Evolutionary conservation across 2,797 vertebrate genomes (phyloP).

Genomic region (Ibycter americanus): DNA sequence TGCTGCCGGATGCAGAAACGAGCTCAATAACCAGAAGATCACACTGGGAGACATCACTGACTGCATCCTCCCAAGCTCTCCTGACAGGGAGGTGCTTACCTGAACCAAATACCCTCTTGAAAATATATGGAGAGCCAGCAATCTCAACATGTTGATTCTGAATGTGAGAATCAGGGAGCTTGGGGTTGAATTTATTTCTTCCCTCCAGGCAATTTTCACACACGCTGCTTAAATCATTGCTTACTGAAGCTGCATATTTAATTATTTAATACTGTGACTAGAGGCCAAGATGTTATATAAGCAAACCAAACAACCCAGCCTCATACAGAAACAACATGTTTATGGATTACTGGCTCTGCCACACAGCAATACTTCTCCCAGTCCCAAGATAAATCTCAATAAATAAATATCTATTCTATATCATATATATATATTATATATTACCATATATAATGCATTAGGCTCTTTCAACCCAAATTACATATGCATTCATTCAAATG

Average conservation of each 20-base stretch:
- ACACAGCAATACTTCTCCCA: neutral
- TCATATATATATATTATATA: neutral
- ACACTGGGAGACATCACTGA: neutral
- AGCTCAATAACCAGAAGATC: neutral
- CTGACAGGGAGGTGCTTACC: slow-evolving; percentile 9
- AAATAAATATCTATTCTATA: neutral
- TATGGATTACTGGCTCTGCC: slow-evolving; percentile 8
- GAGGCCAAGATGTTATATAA: slow-evolving; percentile 66
- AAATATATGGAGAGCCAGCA: slow-evolving; percentile 35
- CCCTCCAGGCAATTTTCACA: slow-evolving; percentile 67
- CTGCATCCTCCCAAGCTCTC: neutral
- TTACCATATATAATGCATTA: neutral
- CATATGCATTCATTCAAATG: neutral
- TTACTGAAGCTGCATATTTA: slow-evolving; percentile 71
- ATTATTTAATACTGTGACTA: slow-evolving; percentile 73
- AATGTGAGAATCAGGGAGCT: slow-evolving; percentile 24
- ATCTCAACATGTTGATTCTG: slow-evolving; percentile 23
- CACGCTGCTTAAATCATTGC: slow-evolving; percentile 65
- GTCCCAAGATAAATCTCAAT: neutral
- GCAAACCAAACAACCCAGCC: neutral
- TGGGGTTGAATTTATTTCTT: slow-evolving; percentile 64
- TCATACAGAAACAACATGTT: neutral
- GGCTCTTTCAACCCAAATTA: neutral
- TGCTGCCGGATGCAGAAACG: neutral
- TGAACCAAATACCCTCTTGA: neutral